phyloP scores from a whole-genome alignment of 2,888 invertebrate species.

The Ypsolopha scabrella region DNA sequence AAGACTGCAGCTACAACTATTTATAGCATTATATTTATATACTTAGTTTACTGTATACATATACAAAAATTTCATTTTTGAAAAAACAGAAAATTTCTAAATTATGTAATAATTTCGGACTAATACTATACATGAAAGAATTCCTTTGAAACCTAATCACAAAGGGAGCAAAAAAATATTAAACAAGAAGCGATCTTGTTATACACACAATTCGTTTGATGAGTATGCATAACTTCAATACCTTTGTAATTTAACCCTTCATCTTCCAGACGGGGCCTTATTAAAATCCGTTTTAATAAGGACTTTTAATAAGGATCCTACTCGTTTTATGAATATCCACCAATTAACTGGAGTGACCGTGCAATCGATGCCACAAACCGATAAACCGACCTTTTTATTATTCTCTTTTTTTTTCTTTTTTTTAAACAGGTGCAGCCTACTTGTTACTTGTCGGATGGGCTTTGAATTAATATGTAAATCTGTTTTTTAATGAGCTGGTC shows the following conservation, averaged over 20 bases:
- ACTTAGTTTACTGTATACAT: no score
- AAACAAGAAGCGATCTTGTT: neutral
- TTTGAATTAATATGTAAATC: neutral
- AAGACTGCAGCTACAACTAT: no score
- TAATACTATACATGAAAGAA: no score
- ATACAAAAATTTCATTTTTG: no score
- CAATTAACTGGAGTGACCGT: constrained; percentile 30
- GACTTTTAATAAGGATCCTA: constrained; percentile 12
- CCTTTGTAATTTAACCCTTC: constrained; percentile 1
- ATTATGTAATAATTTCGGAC: no score
- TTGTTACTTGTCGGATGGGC: constrained; percentile 8
- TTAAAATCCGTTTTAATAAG: constrained; percentile 14
- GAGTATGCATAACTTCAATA: neutral
- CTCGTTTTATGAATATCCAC: constrained; percentile 8
- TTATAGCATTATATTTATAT: no score
- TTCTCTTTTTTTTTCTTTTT: constrained; percentile 8
- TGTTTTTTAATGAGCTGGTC: neutral
- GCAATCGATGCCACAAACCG: constrained; percentile 21
- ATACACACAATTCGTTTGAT: neutral
- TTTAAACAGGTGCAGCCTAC: constrained; percentile 15
- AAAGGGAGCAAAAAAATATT: no score
- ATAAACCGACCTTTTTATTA: constrained; percentile 13
- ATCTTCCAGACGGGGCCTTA: constrained; percentile 5
- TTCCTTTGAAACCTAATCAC: no score
- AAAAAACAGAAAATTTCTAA: no score